Conservation (phyloP, 2,888 invertebrate species). For the Steinernema hermaphroditum region DNA sequence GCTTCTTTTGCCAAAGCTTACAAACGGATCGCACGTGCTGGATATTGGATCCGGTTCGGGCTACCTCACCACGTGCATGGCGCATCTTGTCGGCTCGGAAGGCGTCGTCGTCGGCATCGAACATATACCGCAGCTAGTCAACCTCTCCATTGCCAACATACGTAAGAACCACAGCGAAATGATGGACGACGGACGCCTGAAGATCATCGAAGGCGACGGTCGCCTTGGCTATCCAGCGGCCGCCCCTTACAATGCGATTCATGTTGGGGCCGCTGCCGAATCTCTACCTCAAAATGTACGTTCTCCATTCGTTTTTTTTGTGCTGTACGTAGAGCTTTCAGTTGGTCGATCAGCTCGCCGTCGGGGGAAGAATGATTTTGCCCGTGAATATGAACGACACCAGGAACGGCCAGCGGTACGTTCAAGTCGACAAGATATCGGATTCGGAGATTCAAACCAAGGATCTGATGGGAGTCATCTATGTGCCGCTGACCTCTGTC, state of each 20-base stretch:
- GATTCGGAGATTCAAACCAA: conserved; percentile 72
- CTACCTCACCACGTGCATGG: conserved; percentile 88
- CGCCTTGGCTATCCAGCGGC: conserved; percentile 77
- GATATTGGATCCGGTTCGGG: conserved; percentile 94
- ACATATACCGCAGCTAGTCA: conserved; percentile 82
- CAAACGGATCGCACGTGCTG: conserved; percentile 75
- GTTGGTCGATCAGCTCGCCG: conserved; percentile 84
- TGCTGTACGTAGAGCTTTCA: conserved; percentile 67
- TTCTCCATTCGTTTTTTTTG: conserved; percentile 19
- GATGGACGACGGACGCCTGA: conserved; percentile 74
- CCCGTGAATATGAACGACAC: conserved; percentile 54
- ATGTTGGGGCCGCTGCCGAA: conserved; percentile 70
- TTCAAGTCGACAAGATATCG: conserved; percentile 84
- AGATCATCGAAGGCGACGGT: conserved; percentile 80
- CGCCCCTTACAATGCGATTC: conserved; percentile 88
- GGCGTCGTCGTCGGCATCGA: conserved; percentile 83
- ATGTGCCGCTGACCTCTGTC: conserved; percentile 90
- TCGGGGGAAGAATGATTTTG: conserved; percentile 82
- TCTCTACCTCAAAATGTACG: conserved; percentile 68
- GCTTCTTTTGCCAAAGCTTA: conserved; percentile 78
- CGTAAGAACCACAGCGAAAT: conserved; percentile 76
- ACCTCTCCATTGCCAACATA: conserved; percentile 79
- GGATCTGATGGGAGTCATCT: conserved; percentile 89
- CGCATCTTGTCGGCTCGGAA: conserved; percentile 77
- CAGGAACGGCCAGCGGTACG: conserved; percentile 70